Conservation (phyloP, 2,797 vertebrate species). For the Siniperca undulata region DNA sequence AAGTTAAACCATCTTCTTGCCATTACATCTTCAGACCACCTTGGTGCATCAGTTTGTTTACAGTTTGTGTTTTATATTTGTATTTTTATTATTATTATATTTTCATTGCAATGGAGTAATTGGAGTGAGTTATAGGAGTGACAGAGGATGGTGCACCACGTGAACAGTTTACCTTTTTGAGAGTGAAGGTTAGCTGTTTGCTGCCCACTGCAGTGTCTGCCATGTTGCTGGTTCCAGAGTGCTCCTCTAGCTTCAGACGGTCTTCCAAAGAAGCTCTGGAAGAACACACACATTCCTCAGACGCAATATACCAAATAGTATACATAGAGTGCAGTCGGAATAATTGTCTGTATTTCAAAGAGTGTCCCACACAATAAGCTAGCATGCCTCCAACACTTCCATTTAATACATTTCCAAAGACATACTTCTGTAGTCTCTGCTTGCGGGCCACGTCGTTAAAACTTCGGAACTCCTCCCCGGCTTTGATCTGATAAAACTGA, state of each 20-base stretch:
- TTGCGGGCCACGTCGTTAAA: constrained; percentile 92
- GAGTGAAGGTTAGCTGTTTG: constrained; percentile 95
- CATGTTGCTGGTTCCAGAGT: constrained; percentile 84
- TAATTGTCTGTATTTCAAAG: not conserved
- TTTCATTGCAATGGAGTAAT: not conserved
- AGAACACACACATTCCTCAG: constrained; percentile 42
- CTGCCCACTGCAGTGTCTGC: constrained; percentile 92
- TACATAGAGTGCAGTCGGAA: not conserved
- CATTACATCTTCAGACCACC: not conserved
- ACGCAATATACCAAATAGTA: not conserved
- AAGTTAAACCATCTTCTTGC: not conserved
- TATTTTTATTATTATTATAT: too few species aligned
- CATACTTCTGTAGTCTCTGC: constrained; percentile 95
- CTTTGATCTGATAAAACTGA: constrained; percentile 97
- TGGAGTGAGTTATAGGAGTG: not conserved
- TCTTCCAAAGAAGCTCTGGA: constrained; percentile 94
- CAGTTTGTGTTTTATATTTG: not conserved
- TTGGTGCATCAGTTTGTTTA: not conserved
- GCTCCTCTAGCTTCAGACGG: constrained; percentile 92
- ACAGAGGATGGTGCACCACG: not conserved
- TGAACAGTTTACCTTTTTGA: constrained; percentile 90
- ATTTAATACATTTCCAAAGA: constrained; percentile 25
- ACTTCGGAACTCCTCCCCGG: constrained; percentile 96
- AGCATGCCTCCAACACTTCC: not conserved
- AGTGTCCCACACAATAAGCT: not conserved